phyloP scores from a whole-genome alignment of 1,140 invertebrate genomes.

The Drosophila ficusphila region DNA sequence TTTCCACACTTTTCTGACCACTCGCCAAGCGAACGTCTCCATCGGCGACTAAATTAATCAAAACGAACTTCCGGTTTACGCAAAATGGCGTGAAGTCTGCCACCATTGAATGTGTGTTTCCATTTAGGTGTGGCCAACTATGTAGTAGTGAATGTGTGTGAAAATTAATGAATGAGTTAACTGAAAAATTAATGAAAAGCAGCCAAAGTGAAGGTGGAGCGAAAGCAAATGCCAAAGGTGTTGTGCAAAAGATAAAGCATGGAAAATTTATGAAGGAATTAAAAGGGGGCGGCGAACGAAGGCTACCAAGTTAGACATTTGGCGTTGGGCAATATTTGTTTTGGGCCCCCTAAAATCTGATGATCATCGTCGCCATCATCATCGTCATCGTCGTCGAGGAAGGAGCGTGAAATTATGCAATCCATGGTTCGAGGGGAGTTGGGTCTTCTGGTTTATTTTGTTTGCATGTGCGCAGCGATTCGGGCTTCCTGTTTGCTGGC shows the following conservation, averaged over 20 bases:
- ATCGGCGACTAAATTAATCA: constrained; percentile 82
- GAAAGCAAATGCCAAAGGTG: constrained; percentile 65
- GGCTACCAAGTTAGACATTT: constrained; percentile 65
- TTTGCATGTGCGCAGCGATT: constrained; percentile 74
- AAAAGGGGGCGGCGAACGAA: constrained; percentile 6
- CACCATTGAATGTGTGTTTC: constrained; percentile 45
- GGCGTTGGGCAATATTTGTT: constrained; percentile 77
- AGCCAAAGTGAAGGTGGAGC: constrained; percentile 37
- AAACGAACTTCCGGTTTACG: constrained; percentile 83
- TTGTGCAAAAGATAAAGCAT: constrained; percentile 79
- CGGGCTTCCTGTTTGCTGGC: constrained; percentile 70
- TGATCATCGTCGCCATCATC: not conserved
- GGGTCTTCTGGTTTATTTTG: constrained; percentile 73
- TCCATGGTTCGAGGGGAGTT: constrained; percentile 31
- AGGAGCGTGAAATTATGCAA: constrained; percentile 78
- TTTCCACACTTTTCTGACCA: constrained; percentile 29
- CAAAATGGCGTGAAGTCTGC: constrained; percentile 81
- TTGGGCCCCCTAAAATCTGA: constrained; percentile 46
- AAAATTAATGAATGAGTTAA: constrained; percentile 83
- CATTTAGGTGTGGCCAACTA: constrained; percentile 15
- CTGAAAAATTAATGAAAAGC: constrained; percentile 83
- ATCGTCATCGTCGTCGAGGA: not conserved
- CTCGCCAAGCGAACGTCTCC: constrained; percentile 61
- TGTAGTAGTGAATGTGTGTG: constrained; percentile 60
- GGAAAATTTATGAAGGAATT: constrained; percentile 77